These are phyloP conservation scores for Pogonocherus hispidulus DNA, from an alignment of 2,888 invertebrate species.

Conservation along the genomic window DNA sequence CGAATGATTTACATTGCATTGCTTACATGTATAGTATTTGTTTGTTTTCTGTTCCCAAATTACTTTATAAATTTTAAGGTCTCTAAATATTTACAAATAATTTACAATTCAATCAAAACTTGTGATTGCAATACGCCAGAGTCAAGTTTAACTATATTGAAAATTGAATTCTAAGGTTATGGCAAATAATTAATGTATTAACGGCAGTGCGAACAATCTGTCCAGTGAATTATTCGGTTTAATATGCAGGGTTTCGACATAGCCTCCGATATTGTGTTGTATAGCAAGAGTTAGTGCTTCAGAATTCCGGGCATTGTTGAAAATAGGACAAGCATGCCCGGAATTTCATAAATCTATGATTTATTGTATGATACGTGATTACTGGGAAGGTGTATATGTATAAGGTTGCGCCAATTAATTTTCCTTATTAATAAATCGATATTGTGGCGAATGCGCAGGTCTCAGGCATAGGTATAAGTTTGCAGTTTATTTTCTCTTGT, in stretches of 20 bases:
- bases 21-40: too few species aligned
- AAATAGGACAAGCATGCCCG: conserved; percentile 30
- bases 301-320: conserved; percentile 37
- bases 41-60: too few species aligned
- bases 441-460: conserved; percentile 22
- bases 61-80: too few species aligned
- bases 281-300: conserved; percentile 4
- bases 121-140: too few species aligned
- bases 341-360: conserved; percentile 43
- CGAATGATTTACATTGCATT: too few species aligned
- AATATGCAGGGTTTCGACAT: conserved; percentile 4
- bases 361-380: conserved; percentile 25
- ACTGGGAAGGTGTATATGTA: neutral
- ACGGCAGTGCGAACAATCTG: neutral
- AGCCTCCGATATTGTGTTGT: neutral
- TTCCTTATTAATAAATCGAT: conserved; percentile 10
- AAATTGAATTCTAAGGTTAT: too few species aligned
- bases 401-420: conserved; percentile 22
- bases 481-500: neutral
- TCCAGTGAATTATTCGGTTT: neutral
- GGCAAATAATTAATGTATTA: neutral
- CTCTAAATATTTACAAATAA: too few species aligned
- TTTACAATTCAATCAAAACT: too few species aligned
- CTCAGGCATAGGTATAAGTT: neutral
- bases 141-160: too few species aligned